phyloP scores from a whole-genome alignment of 2,888 invertebrate genomes.

The Dolichomitus sp. region DNA sequence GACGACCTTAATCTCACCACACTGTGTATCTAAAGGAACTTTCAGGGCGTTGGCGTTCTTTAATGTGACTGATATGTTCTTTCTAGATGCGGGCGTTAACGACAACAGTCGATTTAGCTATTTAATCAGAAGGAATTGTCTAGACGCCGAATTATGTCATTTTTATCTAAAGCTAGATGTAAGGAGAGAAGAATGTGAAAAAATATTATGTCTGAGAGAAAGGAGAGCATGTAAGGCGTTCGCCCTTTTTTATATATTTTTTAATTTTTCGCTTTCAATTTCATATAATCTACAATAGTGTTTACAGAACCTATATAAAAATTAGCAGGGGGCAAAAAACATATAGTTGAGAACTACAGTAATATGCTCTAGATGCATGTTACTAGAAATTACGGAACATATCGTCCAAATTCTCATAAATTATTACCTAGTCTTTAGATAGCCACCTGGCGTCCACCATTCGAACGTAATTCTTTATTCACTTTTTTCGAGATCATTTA shows the following conservation, averaged over 20 bases:
- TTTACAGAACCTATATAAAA: no score
- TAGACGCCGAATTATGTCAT: slow-evolving; percentile 6
- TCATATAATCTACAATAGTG: no score
- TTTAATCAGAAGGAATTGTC: slow-evolving; percentile 5
- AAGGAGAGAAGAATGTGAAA: neutral
- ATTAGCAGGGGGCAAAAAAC: no score
- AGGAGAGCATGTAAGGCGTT: no score
- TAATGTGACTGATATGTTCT: slow-evolving; percentile 13
- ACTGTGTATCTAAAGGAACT: neutral
- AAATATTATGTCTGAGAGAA: neutral
- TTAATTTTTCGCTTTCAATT: no score
- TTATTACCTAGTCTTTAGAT: no score
- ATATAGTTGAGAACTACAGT: no score
- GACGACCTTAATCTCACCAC: slow-evolving; percentile 50
- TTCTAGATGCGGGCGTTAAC: neutral
- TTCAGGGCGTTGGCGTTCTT: slow-evolving; percentile 14
- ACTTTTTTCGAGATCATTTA: neutral
- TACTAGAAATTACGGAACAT: no score
- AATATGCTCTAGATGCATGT: no score
- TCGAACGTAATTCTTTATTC: neutral
- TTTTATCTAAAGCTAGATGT: neutral
- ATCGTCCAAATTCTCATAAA: no score
- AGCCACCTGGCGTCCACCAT: no score
- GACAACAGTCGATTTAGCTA: neutral
- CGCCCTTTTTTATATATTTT: no score